Conservation (phyloP, 2,888 invertebrate genomes). For the Nesidiocoris tenuis region DNA sequence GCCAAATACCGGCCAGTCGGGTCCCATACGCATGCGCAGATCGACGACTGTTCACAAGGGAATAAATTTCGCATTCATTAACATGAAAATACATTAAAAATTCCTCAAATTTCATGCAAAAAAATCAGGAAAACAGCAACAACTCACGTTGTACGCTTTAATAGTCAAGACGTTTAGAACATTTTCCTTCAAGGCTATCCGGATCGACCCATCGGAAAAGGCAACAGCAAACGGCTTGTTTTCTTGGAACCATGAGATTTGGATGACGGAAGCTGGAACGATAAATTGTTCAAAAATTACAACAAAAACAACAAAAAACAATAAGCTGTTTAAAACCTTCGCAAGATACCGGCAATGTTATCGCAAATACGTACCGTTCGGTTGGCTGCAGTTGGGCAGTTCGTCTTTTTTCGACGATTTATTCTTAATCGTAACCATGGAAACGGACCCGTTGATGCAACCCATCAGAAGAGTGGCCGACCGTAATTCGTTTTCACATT, state of each 20-base stretch:
- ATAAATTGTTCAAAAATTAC: no score
- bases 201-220: slow-evolving; percentile 60
- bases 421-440: slow-evolving; percentile 54
- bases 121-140: not conserved
- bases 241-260: slow-evolving; percentile 61
- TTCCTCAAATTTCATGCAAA: no score
- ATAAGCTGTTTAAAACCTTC: no score
- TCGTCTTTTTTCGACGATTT: slow-evolving; percentile 53
- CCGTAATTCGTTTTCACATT: slow-evolving; percentile 51
- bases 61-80: no score
- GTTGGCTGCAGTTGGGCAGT: slow-evolving; percentile 54
- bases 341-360: no score
- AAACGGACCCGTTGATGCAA: slow-evolving; percentile 58
- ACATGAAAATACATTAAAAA: no score
- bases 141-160: slow-evolving; percentile 55
- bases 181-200: slow-evolving; percentile 55
- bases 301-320: no score
- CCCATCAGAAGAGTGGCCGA: slow-evolving; percentile 58
- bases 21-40: slow-evolving; percentile 59
- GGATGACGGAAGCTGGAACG: slow-evolving; percentile 58
- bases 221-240: slow-evolving; percentile 60
- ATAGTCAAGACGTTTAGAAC: slow-evolving; percentile 54
- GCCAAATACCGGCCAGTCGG: slow-evolving; percentile 58
- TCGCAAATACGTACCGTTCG: slow-evolving; percentile 53
- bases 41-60: slow-evolving; percentile 52